Evolutionary conservation across 2,888 invertebrate genomes (phyloP).

Genomic region (Dicranocentrus wangi): DNA sequence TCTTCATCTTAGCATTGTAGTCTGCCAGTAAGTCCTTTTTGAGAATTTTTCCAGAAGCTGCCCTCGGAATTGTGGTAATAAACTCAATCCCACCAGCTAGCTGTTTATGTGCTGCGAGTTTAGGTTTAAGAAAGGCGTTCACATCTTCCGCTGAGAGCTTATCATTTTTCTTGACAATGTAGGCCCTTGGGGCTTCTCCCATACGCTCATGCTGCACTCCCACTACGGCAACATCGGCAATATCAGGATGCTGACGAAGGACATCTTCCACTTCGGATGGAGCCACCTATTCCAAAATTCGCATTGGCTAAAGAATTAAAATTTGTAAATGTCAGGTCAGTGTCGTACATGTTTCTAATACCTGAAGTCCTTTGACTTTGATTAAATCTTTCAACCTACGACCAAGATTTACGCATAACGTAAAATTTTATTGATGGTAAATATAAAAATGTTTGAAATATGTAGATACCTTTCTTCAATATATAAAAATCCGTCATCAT

Average conservation of each 20-base stretch:
- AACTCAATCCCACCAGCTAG: conserved; percentile 82
- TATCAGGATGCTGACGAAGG: conserved; percentile 82
- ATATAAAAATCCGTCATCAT: conserved; percentile 84
- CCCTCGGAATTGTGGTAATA: conserved; percentile 76
- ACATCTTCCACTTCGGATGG: conserved; percentile 90
- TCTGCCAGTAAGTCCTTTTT: conserved; percentile 71
- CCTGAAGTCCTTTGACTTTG: conserved; percentile 60
- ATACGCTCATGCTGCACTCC: conserved; percentile 81
- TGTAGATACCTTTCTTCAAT: conserved; percentile 79
- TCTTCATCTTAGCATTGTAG: conserved; percentile 38
- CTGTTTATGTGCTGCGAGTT: conserved; percentile 85
- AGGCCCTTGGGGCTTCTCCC: conserved; percentile 87
- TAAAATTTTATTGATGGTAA: neutral
- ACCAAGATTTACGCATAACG: neutral
- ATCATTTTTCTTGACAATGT: conserved; percentile 79
- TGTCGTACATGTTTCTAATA: conserved; percentile 4
- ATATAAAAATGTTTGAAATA: neutral
- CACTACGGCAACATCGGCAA: conserved; percentile 88
- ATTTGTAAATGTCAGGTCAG: too few species aligned
- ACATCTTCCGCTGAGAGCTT: conserved; percentile 78
- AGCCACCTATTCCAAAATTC: conserved; percentile 80
- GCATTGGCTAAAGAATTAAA: too few species aligned
- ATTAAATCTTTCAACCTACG: conserved; percentile 57
- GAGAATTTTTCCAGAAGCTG: conserved; percentile 74
- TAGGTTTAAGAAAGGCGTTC: conserved; percentile 79